Percentiles rank a stretch among this genome's conserved stretches.
These are phyloP conservation scores for Eudemis profundana DNA, from an alignment of 2,888 invertebrate species.

Conservation along the genomic window DNA sequence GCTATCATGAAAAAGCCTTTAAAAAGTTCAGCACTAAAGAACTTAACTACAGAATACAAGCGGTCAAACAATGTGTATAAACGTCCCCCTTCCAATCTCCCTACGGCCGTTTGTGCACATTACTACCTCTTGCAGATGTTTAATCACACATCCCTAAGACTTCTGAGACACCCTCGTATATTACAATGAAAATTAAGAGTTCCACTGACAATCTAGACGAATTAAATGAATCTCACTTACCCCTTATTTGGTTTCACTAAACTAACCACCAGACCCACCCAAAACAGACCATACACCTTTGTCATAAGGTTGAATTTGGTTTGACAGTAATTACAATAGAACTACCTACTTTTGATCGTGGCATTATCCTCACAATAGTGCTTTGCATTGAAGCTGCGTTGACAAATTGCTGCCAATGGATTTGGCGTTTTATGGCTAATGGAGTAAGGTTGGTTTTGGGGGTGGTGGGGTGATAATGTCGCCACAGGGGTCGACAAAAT, in stretches of 20 bases:
- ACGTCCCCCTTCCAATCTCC: conserved; percentile 6
- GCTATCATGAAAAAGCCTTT: neutral
- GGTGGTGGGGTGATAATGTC: conserved; percentile 64
- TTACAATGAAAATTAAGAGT: conserved; percentile 78
- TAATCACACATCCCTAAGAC: conserved; percentile 47
- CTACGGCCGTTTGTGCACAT: conserved; percentile 24
- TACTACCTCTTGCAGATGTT: conserved; percentile 34
- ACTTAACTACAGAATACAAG: neutral
- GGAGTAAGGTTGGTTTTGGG: conserved; percentile 60
- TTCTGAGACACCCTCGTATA: conserved; percentile 53
- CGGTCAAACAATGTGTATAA: conserved; percentile 12
- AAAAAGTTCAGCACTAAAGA: neutral
- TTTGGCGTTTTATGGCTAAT: conserved; percentile 54
- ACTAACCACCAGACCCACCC: conserved; percentile 44
- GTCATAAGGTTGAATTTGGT: conserved; percentile 51
- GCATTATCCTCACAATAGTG: conserved; percentile 83
- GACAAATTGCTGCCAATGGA: conserved; percentile 63
- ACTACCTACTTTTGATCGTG: conserved; percentile 80
- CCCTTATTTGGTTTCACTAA: conserved; percentile 65
- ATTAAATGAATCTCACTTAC: conserved; percentile 83
- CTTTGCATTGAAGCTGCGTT: conserved; percentile 78
- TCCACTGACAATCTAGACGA: conserved; percentile 78
- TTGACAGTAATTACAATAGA: conserved; percentile 63
- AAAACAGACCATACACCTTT: conserved; percentile 52
- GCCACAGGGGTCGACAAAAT: conserved; percentile 79